phyloP scores from a whole-genome alignment of 2,888 invertebrate genomes.

The Euproctis similis region DNA sequence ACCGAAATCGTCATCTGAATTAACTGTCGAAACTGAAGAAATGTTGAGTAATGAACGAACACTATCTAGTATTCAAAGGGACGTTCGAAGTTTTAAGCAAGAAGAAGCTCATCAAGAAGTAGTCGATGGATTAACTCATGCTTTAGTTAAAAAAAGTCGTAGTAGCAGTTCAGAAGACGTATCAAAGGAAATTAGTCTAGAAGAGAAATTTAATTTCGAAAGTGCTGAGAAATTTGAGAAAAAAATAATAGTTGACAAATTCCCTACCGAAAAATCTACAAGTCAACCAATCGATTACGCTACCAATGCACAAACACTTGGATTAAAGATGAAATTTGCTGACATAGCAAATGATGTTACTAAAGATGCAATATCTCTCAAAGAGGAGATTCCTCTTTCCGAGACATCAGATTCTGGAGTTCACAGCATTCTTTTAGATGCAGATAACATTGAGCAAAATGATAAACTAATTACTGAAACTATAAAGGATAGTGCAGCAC shows the following conservation, averaged over 20 bases:
- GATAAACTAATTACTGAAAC: slow-evolving; percentile 18
- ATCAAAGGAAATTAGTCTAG: slow-evolving; percentile 59
- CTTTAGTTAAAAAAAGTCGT: too few relatives aligned
- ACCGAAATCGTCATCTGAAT: too few relatives aligned
- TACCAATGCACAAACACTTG: slow-evolving; percentile 19
- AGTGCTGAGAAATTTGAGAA: slow-evolving; percentile 50
- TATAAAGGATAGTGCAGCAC: slow-evolving; percentile 34
- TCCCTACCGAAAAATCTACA: slow-evolving; percentile 22
- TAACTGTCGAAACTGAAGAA: too few relatives aligned
- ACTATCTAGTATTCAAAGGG: too few relatives aligned
- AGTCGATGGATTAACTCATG: slow-evolving; percentile 31
- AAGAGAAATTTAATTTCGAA: slow-evolving; percentile 65
- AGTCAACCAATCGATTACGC: slow-evolving; percentile 23
- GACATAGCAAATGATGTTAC: slow-evolving; percentile 15
- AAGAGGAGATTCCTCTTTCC: slow-evolving; percentile 37
- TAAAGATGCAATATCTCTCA: slow-evolving; percentile 25
- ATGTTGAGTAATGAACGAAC: too few relatives aligned
- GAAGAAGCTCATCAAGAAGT: slow-evolving; percentile 27
- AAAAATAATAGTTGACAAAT: slow-evolving; percentile 14
- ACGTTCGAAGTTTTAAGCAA: slow-evolving; percentile 14
- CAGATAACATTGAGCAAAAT: slow-evolving; percentile 15
- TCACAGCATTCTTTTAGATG: slow-evolving; percentile 42
- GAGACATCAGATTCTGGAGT: slow-evolving; percentile 47
- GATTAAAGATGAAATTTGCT: slow-evolving; percentile 28
- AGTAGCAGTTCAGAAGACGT: slow-evolving; percentile 61